These are phyloP conservation scores for Ceyx melanurus DNA, from an alignment of 2,113 vertebrate species.

Conservation along the genomic window DNA sequence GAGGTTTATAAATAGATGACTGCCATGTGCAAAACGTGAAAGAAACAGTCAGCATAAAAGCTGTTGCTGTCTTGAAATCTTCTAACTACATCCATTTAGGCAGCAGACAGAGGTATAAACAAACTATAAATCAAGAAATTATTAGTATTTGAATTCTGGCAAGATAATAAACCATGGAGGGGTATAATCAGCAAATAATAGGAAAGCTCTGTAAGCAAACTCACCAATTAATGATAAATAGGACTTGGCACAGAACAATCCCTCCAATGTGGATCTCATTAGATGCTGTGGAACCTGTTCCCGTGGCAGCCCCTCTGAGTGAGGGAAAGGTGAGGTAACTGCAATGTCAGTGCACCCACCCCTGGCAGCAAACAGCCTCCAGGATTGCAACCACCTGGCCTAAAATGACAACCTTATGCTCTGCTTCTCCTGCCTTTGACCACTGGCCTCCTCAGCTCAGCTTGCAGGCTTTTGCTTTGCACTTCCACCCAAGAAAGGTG, in stretches of 20 bases:
- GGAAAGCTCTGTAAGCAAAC: slow-evolving; percentile 70
- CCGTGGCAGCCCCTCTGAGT: slow-evolving; percentile 54
- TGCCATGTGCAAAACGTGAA: slow-evolving; percentile 59
- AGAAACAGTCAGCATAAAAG: slow-evolving; percentile 60
- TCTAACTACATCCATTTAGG: slow-evolving; percentile 44
- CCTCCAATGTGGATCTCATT: slow-evolving; percentile 79
- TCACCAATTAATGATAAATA: slow-evolving; percentile 75
- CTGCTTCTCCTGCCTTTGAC: slow-evolving; percentile 41
- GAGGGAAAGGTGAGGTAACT: slow-evolving; percentile 75
- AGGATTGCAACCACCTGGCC: slow-evolving; percentile 77
- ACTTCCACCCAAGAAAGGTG: slow-evolving; percentile 24
- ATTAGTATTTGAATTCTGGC: slow-evolving; percentile 74
- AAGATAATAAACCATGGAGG: slow-evolving; percentile 72
- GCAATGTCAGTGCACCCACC: slow-evolving; percentile 55
- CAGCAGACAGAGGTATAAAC: slow-evolving; percentile 65
- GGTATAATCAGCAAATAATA: slow-evolving; percentile 75
- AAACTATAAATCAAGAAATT: slow-evolving; percentile 76
- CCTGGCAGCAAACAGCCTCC: slow-evolving; percentile 28
- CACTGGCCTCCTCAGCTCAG: slow-evolving; percentile 47
- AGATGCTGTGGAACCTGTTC: slow-evolving; percentile 72
- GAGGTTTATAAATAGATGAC: slow-evolving; percentile 59
- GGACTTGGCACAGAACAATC: slow-evolving; percentile 60
- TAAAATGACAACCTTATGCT: slow-evolving; percentile 78
- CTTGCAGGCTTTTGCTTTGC: slow-evolving; percentile 34
- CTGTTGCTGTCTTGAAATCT: slow-evolving; percentile 63